Evolutionary conservation across 64 coral and sea anemone species (phyloP), one percentile per base, ranked within the genome.

Genomic region (Stichodactyla helianthus): DNA sequence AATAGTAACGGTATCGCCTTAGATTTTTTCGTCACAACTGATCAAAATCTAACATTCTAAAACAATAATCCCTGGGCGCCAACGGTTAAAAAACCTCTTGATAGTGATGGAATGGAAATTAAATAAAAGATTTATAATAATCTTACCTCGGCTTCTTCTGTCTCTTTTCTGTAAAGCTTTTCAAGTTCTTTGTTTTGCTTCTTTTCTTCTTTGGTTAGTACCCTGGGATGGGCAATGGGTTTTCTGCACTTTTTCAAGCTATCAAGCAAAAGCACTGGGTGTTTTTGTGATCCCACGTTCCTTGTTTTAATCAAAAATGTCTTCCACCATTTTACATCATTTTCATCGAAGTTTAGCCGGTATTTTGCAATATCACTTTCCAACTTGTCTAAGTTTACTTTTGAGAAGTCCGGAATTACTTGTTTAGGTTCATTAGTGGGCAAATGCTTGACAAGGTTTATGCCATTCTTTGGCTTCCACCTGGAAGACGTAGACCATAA

Each of bases 401-500:
- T 65, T 65, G 62, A 20, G 18, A 65, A 65, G 17, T 65, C 62
- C 20, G 14, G 62, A 65, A 6, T 18, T 3, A 65, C 62, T 65
- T 65, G 16, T 20, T 65, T 65, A 19, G 62, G 62, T 20, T n/a
- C 20, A 18, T 1, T 3, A 6, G 62, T 65, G 1, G 62, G 62
- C 20, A 20, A 3, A 19, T 65, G 16, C 3, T 65, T 65, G 18
- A 65, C 62, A 20, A 62, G 53, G 12, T 59, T 57, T 26, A 51
- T 14, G 11, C 25, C 19, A 5, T 60, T 79, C 50, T 18, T 55
- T 8, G 87, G 87, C 26, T 65, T 6, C 88, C 79, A 83, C 13
- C 17, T 23, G 17, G 35, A 51, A 7, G 51, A 84, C 10, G 79
- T 83, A 27, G 77, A 82, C 88, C 88, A 89, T n/a, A 82, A 65